Percentiles rank a stretch among this genome's conserved stretches.
phyloP scores from a whole-genome alignment of 1,140 invertebrate species.

The Hormaphis cornu region DNA sequence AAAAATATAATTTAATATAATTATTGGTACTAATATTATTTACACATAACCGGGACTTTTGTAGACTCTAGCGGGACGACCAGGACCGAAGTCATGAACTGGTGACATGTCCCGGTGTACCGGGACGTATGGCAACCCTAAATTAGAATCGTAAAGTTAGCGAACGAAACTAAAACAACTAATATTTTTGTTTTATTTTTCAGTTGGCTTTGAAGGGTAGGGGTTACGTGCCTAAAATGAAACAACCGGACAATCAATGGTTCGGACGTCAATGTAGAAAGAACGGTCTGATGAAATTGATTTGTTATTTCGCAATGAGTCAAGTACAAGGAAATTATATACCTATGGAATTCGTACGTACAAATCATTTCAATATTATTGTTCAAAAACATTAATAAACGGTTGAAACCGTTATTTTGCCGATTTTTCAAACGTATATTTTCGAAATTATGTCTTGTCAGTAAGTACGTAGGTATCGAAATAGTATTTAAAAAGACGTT shows the following conservation, averaged over 20 bases:
- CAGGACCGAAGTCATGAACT: not conserved
- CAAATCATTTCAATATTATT: no score
- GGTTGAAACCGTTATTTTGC: no score
- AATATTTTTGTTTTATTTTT: not conserved
- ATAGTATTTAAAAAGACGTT: no score
- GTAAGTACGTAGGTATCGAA: no score
- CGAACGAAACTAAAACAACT: no score
- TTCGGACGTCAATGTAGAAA: not conserved
- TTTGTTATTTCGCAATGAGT: not conserved
- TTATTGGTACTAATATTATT: conserved; percentile 1
- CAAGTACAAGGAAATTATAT: not conserved
- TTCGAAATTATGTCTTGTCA: no score
- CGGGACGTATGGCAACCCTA: conserved; percentile 13
- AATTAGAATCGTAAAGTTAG: not conserved
- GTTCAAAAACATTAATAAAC: no score
- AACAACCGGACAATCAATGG: not conserved
- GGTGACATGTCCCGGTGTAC: conserved; percentile 8
- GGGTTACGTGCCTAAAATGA: not conserved
- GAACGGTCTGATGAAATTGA: not conserved
- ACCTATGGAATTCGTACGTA: not conserved
- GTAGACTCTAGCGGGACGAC: not conserved
- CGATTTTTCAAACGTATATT: no score
- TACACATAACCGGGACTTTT: not conserved
- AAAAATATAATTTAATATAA: conserved; percentile 4
- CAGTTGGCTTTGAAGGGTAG: not conserved